Evolutionary conservation across 2,113 vertebrate species (phyloP).

Genomic region (Dipodomys spectabilis): DNA sequence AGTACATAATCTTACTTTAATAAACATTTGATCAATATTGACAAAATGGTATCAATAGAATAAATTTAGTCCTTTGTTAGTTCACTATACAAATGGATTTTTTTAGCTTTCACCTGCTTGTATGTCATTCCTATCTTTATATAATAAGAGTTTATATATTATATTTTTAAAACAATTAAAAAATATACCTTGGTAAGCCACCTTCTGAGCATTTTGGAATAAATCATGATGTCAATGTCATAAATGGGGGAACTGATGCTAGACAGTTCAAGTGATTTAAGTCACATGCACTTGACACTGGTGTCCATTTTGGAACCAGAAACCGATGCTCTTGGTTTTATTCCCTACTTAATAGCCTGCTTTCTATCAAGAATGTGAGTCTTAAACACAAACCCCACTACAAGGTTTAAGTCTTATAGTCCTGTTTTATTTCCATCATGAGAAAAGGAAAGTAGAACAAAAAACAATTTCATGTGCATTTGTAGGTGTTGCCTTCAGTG

Average conservation of each 20-base stretch:
- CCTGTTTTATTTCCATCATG: constrained; percentile 71
- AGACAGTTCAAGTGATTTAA: not conserved
- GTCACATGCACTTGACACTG: not conserved
- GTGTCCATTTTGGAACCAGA: too few relatives aligned
- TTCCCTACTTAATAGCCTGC: not conserved
- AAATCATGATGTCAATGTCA: not conserved
- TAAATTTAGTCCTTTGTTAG: not conserved
- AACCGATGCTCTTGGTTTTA: not conserved
- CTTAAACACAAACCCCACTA: constrained; percentile 45
- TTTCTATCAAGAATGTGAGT: constrained; percentile 59
- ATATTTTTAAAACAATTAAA: not conserved
- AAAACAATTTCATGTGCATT: constrained; percentile 42
- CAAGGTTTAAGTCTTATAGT: not conserved
- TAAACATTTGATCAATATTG: not conserved
- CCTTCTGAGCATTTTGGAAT: not conserved
- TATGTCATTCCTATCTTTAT: not conserved
- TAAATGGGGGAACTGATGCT: not conserved
- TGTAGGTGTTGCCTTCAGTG: not conserved
- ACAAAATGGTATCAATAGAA: not conserved
- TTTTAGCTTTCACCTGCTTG: not conserved
- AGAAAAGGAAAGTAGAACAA: not conserved
- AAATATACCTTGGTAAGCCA: not conserved
- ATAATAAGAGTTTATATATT: not conserved
- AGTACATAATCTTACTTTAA: not conserved
- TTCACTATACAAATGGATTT: not conserved